Base-by-base conservation (phyloP, 1,140 invertebrate species). In the Solenopsis invicta region DNA sequence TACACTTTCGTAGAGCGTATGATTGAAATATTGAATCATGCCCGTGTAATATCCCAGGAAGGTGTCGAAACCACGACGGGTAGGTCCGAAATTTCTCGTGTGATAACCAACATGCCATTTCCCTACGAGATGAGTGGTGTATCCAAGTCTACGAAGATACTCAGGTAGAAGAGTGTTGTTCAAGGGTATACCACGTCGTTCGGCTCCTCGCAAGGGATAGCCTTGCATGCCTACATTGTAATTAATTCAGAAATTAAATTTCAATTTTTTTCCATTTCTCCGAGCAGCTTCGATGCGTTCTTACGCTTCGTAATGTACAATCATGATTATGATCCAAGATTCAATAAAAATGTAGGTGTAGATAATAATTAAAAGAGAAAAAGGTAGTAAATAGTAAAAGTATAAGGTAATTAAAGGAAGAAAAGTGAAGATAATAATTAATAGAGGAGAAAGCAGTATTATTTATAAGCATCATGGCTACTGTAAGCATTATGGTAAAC, bases 31-130 rank as follows among this genome's bases (percentile, higher is more conserved):
- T 81, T 96, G 93, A 67, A 97, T 95, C 72, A 96, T 96, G 6
- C 97, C 97, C 86, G 94, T 96, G 94, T 96, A 97, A 90, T 97
- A 97, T 0, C 97, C 97, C 87, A 96, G 96, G 92, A 97, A 97
- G 0, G 95, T 94, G 86, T 97, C 96, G 90, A 97, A 97, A 2
- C 97, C 97, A 24, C 96, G 94, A 74, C 93, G 88, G 0, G 95
- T 95, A 2, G 97, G 97, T 0, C 96, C 96, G 71, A 95, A 95
- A 34, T 93, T 90, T 74, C 93, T 93, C 0, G 91, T 91, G 29
- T 90, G 87, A 85, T 95, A 95, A 5, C 95, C 95, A 16, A 94
- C 85, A 50, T 96, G 94, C 93, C 96, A 96, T 91, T 96, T 96
- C 37, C 96, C 95, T 6, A 95, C 82, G 0, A 95, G 80, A 48